phyloP scores from a whole-genome alignment of 2,888 invertebrate genomes.

The Epirrhoe tristata region DNA sequence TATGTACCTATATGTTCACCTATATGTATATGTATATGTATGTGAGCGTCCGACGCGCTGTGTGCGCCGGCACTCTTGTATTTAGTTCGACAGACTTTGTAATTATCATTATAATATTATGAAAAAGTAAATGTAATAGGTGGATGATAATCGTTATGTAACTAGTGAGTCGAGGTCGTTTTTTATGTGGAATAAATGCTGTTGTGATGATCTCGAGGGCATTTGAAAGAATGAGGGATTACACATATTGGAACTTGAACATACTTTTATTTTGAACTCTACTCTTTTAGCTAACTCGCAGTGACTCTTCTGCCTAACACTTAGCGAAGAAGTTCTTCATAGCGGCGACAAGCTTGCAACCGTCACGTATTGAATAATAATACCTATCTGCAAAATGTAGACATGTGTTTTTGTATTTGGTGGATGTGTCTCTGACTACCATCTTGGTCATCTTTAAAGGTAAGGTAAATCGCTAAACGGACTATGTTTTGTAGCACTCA shows the following conservation, averaged over 20 bases:
- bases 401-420: no score
- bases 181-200: conserved; percentile 81
- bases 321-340: no score
- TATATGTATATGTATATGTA: conserved; percentile 78
- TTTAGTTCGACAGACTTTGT: conserved; percentile 83
- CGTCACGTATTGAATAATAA: no score
- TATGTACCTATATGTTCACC: conserved; percentile 56
- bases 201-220: conserved; percentile 79
- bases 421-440: no score
- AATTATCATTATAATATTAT: conserved; percentile 76
- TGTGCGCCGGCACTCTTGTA: conserved; percentile 76
- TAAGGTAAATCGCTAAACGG: no score
- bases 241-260: conserved; percentile 80
- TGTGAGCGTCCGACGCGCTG: conserved; percentile 78
- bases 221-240: conserved; percentile 69
- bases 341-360: no score
- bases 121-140: conserved; percentile 67
- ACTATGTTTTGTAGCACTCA: no score
- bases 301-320: no score
- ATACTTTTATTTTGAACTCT: conserved; percentile 45
- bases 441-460: no score
- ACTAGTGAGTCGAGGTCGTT: conserved; percentile 70
- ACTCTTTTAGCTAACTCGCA: background rate
- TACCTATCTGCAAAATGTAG: no score
- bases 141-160: conserved; percentile 73